These are phyloP conservation scores for Calliphora vomitoria DNA, from an alignment of 2,888 invertebrate genomes.

Conservation along the genomic window DNA sequence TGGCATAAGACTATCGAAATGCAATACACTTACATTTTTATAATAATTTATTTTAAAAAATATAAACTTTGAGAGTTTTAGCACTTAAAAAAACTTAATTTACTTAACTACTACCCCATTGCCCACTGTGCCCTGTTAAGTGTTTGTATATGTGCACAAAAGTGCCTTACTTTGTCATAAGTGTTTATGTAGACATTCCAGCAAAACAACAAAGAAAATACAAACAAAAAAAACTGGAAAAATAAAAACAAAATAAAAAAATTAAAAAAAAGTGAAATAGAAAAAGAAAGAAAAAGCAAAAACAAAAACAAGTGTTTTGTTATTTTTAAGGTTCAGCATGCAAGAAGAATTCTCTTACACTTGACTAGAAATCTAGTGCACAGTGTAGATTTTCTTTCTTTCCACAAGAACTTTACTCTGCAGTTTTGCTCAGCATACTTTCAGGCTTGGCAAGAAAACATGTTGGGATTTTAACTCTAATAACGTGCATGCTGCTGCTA, in stretches of 20 bases:
- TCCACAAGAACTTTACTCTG: neutral
- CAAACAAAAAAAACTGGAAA: neutral
- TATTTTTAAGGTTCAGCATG: constrained; percentile 10
- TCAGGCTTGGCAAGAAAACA: constrained; percentile 55
- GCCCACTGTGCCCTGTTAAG: constrained; percentile 25
- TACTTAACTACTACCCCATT: too few relatives aligned
- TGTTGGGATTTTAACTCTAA: constrained; percentile 37
- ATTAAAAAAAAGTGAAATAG: neutral
- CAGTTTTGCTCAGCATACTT: constrained; percentile 55
- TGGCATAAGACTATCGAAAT: too few relatives aligned
- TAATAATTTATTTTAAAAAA: too few relatives aligned
- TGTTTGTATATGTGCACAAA: constrained; percentile 36
- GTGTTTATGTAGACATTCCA: constrained; percentile 56
- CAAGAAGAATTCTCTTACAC: constrained; percentile 21
- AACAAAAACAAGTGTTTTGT: neutral
- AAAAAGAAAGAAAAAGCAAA: neutral
- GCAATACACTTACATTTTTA: too few relatives aligned
- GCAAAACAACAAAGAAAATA: neutral
- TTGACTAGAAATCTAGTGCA: constrained; percentile 35
- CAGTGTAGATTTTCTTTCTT: neutral
- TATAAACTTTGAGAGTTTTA: too few relatives aligned
- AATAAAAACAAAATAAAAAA: neutral
- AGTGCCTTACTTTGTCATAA: constrained; percentile 59
- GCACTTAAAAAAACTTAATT: too few relatives aligned
- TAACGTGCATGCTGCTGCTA: constrained; percentile 1